phyloP scores from a whole-genome alignment of 2,888 invertebrate species.

The Zaprionus bogoriensis region DNA sequence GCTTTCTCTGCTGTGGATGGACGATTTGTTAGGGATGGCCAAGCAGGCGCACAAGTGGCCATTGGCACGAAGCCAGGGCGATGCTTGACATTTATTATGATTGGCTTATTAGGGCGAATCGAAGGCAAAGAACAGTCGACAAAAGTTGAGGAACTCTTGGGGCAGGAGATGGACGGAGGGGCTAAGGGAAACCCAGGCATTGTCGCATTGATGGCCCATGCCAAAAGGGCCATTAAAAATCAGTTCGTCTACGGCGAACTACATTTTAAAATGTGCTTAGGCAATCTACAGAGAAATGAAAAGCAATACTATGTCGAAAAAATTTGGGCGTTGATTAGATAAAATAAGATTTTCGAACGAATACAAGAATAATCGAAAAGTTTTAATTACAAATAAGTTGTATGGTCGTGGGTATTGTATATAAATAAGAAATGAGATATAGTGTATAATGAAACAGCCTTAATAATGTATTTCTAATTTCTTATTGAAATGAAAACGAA shows the following conservation, averaged over 20 bases:
- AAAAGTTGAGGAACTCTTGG: neutral
- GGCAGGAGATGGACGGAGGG: too few species aligned
- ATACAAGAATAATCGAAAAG: too few species aligned
- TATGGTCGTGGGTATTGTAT: too few species aligned
- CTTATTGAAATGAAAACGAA: too few species aligned
- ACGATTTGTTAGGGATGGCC: neutral
- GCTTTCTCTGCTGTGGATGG: neutral
- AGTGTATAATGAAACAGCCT: too few species aligned
- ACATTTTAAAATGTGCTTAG: neutral
- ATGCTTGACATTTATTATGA: constrained; percentile 77
- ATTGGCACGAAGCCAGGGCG: constrained; percentile 66
- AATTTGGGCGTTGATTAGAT: too few species aligned
- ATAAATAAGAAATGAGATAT: too few species aligned
- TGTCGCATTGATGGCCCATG: constrained; percentile 32
- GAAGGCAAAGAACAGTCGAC: neutral
- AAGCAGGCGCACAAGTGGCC: constrained; percentile 45
- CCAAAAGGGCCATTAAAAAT: constrained; percentile 43
- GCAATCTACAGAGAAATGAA: too few species aligned
- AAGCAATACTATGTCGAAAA: too few species aligned
- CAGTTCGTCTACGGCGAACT: neutral
- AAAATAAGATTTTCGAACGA: too few species aligned
- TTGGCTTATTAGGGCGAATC: constrained; percentile 69
- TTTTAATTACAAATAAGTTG: too few species aligned
- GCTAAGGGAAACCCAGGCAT: neutral
- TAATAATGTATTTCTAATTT: too few species aligned